Evolutionary conservation across 2,113 vertebrate species (phyloP), one percentile per base, ranked within the genome.

Genomic region (Sitta europaea): DNA sequence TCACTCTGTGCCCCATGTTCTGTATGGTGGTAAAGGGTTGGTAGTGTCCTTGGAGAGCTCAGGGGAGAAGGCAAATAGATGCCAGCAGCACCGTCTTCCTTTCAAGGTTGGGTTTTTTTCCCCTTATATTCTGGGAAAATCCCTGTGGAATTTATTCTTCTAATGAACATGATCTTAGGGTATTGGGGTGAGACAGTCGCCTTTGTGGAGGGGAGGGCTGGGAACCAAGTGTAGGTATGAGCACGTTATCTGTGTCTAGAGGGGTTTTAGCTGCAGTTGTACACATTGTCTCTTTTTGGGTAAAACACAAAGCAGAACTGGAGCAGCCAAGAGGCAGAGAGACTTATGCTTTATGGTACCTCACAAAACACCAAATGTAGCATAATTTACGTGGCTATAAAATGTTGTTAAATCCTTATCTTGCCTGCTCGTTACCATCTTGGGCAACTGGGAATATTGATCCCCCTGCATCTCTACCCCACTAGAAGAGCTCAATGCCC

Each of bases 111-210:
- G n/a, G n/a, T n/a, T 14, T 79, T 65, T 96, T 72, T 95, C 75
- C 63, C 87, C 24, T 17, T 36, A 1, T 27, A 40, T 23, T 40
- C 82, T 57, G 65, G 76, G 23, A 82, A 83, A 92, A 87, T 47
- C 66, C 40, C 55, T 24, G 65, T 58, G 33, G 38, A 58, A 94
- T 95, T 94, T 76, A 70, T 76, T 74, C 38, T 73, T 89, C 75
- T 95, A 86, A 81, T 47, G 35, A 95, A 53, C 68, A 57, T 17
- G 62, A 93, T 97, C 66, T 91, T 62, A 90, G 38, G 43, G 38
- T 87, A 23, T 89, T 87, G 24, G 17, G n/a, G 72, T 89, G 75
- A 86, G 47, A 25, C 24, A 1, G 0, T 7, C 66, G 61, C 42
- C 50, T 9, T 0, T 42, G 50, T 19, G 20, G 47, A 86, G 42